These are phyloP conservation scores for Nyctibius grandis DNA, from an alignment of 2,797 vertebrate species.

Conservation along the genomic window DNA sequence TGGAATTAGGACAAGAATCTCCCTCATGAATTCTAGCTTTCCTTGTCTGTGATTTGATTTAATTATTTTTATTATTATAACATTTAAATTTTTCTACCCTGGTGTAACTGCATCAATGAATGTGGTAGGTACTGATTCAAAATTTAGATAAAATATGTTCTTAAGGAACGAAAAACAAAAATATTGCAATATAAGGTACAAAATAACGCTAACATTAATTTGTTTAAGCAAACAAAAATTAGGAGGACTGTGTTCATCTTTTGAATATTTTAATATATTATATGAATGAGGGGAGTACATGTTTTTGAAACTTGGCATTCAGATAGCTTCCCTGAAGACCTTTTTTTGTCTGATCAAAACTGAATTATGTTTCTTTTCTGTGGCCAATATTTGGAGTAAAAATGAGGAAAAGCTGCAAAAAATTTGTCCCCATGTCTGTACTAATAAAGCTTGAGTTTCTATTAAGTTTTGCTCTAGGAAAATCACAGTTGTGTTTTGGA, in stretches of 20 bases:
- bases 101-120: background rate
- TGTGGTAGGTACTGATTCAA: background rate
- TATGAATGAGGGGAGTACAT: background rate
- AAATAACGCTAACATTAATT: background rate
- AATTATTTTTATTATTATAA: background rate
- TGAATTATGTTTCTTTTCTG: background rate
- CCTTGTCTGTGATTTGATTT: background rate
- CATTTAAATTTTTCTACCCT: background rate
- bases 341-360: background rate
- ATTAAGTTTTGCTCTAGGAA: conserved; percentile 40
- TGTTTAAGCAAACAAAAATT: background rate
- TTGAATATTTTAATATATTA: background rate
- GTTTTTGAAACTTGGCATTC: background rate
- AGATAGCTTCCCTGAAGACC: background rate
- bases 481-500: conserved; percentile 34
- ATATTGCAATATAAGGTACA: background rate
- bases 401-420: conserved; percentile 29
- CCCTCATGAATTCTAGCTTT: background rate
- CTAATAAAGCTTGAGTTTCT: conserved; percentile 33
- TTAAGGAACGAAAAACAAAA: background rate
- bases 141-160: background rate
- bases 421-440: background rate
- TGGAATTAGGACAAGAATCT: background rate
- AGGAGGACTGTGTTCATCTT: background rate
- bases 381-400: conserved; percentile 24